A percentile compares a stretch with the other conserved stretches of the same genome.
phyloP scores from a whole-genome alignment of 2,888 invertebrate species.

The Cyclophora punctaria region DNA sequence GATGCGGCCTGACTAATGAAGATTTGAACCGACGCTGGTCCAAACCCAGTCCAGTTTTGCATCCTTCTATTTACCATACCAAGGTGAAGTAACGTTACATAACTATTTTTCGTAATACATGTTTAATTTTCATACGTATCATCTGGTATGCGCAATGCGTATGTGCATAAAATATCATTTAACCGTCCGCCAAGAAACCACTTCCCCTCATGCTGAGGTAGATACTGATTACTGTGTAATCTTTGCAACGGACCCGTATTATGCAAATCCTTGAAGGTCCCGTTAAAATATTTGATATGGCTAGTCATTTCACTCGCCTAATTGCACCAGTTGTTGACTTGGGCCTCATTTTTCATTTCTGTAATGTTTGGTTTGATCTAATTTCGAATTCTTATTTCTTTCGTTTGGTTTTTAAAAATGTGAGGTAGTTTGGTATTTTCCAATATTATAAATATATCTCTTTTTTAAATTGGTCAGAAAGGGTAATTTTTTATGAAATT shows the following conservation, averaged over 20 bases:
- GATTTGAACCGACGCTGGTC: slow-evolving; percentile 91
- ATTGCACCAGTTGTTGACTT: too few species aligned
- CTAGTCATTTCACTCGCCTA: not conserved
- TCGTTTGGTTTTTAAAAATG: too few species aligned
- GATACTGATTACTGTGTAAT: slow-evolving; percentile 8
- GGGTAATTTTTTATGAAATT: too few species aligned
- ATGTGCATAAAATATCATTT: slow-evolving; percentile 11
- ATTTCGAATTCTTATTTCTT: too few species aligned
- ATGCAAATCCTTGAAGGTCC: not conserved
- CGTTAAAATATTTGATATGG: not conserved
- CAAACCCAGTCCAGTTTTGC: slow-evolving; percentile 81
- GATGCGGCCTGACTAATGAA: slow-evolving; percentile 88
- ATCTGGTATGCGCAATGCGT: slow-evolving; percentile 4
- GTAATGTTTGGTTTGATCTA: too few species aligned
- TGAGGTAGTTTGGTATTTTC: too few species aligned
- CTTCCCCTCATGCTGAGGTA: slow-evolving; percentile 8
- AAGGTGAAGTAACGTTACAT: slow-evolving; percentile 71
- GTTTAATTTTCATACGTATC: slow-evolving; percentile 11
- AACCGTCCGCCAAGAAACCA: slow-evolving; percentile 15
- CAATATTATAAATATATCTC: too few species aligned
- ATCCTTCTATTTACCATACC: slow-evolving; percentile 89
- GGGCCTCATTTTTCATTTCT: too few species aligned
- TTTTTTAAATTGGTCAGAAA: too few species aligned
- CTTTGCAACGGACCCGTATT: not conserved
- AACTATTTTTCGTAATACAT: slow-evolving; percentile 13